These are phyloP conservation scores for Osmerus mordax DNA, from an alignment of 2,113 vertebrate species.

Conservation along the genomic window DNA sequence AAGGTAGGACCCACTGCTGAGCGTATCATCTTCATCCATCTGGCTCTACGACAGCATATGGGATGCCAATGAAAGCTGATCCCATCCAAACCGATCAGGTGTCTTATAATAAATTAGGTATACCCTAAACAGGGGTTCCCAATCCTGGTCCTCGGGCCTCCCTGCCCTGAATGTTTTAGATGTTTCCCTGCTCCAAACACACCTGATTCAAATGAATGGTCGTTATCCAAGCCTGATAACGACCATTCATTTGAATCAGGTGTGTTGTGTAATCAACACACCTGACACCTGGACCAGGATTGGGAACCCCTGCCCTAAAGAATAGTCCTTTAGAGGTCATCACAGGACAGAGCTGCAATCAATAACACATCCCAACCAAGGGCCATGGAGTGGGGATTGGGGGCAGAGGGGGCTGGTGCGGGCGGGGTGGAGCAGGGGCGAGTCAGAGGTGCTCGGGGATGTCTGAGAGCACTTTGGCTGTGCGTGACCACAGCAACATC, in stretches of 20 bases:
- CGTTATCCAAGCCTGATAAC: no score
- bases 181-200: no score
- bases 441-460: constrained; percentile 11
- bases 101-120: constrained; percentile 18
- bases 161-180: no score
- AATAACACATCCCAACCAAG: constrained; percentile 11
- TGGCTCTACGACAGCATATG: constrained; percentile 16
- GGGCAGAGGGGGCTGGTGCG: background rate
- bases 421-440: background rate
- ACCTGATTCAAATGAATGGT: no score
- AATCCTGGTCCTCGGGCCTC: no score
- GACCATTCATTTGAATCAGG: no score
- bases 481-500: no score
- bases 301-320: background rate
- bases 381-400: no score
- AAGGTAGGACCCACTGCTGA: no score
- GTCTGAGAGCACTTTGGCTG: background rate
- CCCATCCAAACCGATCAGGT: constrained; percentile 9
- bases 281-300: no score
- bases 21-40: background rate
- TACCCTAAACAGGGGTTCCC: background rate
- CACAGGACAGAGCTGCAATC: constrained; percentile 8
- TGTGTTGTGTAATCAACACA: no score
- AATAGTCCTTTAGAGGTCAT: constrained; percentile 17
- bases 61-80: background rate